Percentiles rank a stretch among this genome's conserved stretches.
Conservation (phyloP, 2,113 vertebrate species). For the Petrocephalus microphthalmus region DNA sequence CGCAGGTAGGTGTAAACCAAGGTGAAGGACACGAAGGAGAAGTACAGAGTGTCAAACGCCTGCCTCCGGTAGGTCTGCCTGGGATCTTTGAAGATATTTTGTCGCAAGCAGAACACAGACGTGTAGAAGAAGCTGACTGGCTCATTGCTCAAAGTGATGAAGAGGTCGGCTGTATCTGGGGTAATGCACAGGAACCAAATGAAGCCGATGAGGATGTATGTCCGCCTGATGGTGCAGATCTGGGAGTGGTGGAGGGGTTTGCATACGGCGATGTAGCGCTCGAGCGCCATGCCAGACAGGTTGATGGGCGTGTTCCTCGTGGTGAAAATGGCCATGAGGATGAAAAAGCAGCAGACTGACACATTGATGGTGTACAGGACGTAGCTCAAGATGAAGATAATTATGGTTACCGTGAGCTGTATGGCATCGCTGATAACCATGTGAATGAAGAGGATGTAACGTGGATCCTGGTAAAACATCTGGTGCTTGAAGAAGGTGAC, state of each 20-base stretch:
- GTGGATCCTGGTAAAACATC: conserved; percentile 55
- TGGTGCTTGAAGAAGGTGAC: conserved; percentile 55
- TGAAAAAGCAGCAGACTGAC: conserved; percentile 55
- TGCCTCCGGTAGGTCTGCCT: conserved; percentile 43
- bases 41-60: conserved; percentile 55
- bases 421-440: conserved; percentile 63
- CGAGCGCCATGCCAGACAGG: conserved; percentile 59
- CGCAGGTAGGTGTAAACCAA: conserved; percentile 57
- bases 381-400: conserved; percentile 57
- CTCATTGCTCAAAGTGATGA: conserved; percentile 49
- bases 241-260: conserved; percentile 46
- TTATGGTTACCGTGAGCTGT: conserved; percentile 53
- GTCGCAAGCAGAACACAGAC: conserved; percentile 51
- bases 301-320: conserved; percentile 57
- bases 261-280: conserved; percentile 59
- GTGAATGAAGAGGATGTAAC: conserved; percentile 66
- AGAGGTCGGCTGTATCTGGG: conserved; percentile 55
- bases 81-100: conserved; percentile 53
- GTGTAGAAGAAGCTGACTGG: conserved; percentile 53
- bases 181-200: conserved; percentile 53
- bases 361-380: conserved; percentile 53
- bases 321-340: conserved; percentile 59
- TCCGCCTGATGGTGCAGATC: conserved; percentile 53
- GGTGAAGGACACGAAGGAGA: conserved; percentile 54
- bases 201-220: conserved; percentile 43